These are phyloP conservation scores for Cheiracanthium punctorium DNA, from an alignment of 2,888 invertebrate genomes.

Conservation along the genomic window DNA sequence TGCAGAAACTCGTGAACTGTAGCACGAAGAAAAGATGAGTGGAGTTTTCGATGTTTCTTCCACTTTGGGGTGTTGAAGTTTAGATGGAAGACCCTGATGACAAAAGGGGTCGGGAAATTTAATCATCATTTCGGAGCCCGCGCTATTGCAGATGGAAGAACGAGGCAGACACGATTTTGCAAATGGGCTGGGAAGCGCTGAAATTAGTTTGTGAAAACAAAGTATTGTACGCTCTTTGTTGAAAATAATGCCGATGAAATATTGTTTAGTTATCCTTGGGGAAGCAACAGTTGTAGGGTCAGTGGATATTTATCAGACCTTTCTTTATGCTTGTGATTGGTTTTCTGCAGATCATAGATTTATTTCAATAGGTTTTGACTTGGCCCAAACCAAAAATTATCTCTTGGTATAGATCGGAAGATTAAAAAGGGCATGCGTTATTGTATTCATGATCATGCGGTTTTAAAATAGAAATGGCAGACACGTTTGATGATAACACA, in stretches of 20 bases:
- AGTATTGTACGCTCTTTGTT: slow-evolving; percentile 43
- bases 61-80: slow-evolving; percentile 41
- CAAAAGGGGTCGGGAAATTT: slow-evolving; percentile 62
- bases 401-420: neutral
- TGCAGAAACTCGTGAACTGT: slow-evolving; percentile 62
- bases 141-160: slow-evolving; percentile 52
- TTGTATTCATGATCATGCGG: too few relatives aligned
- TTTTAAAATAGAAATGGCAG: too few relatives aligned
- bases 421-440: too few relatives aligned
- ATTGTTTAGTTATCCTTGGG: slow-evolving; percentile 47
- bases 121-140: slow-evolving; percentile 51
- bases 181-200: slow-evolving; percentile 37
- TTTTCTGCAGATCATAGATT: neutral
- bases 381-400: neutral
- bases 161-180: slow-evolving; percentile 44
- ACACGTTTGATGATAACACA: too few relatives aligned
- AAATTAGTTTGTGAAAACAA: slow-evolving; percentile 64
- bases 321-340: slow-evolving; percentile 1
- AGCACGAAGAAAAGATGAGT: slow-evolving; percentile 42
- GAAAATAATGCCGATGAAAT: slow-evolving; percentile 23
- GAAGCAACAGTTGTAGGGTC: neutral
- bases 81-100: slow-evolving; percentile 55
- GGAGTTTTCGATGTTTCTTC: slow-evolving; percentile 31
- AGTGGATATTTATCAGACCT: neutral
- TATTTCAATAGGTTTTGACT: neutral